Evolutionary conservation across 1,140 invertebrate species (phyloP).

Genomic region (Drosophila rufa): DNA sequence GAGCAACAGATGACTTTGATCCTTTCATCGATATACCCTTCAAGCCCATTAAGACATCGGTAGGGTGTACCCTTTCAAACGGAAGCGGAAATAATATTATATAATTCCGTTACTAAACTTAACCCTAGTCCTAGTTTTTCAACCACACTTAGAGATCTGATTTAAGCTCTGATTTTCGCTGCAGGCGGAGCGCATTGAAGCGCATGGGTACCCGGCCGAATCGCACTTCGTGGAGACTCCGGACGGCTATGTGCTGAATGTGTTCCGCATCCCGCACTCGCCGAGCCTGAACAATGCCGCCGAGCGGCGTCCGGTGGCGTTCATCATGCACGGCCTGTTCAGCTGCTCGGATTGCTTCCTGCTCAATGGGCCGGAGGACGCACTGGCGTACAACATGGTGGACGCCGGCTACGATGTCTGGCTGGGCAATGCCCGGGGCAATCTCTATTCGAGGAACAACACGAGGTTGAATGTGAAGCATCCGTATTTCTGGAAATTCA

Average conservation of each 20-base stretch:
- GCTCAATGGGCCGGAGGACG: constrained; percentile 88
- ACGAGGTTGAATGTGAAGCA: constrained; percentile 86
- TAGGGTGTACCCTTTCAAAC: too few relatives aligned
- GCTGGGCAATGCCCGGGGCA: constrained; percentile 88
- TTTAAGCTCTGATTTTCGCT: constrained; percentile 14
- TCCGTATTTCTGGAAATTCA: constrained; percentile 87
- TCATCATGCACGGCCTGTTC: constrained; percentile 92
- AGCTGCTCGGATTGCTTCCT: constrained; percentile 92
- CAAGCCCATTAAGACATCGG: constrained; percentile 66
- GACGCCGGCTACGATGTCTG: constrained; percentile 91
- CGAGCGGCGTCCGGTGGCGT: constrained; percentile 85
- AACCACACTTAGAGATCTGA: neutral
- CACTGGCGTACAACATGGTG: constrained; percentile 86
- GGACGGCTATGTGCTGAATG: constrained; percentile 86
- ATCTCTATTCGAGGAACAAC: constrained; percentile 88
- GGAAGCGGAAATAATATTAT: neutral
- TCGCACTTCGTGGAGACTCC: constrained; percentile 85
- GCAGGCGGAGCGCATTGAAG: constrained; percentile 72
- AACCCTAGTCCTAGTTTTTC: neutral
- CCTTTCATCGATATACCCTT: constrained; percentile 72
- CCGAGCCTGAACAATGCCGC: constrained; percentile 59
- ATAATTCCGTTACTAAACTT: too few relatives aligned
- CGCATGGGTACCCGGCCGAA: constrained; percentile 87
- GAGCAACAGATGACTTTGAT: constrained; percentile 35
- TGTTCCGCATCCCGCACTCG: constrained; percentile 86